A percentile compares a stretch with the other conserved stretches of the same genome.
Evolutionary conservation across 2,113 vertebrate genomes (phyloP).

Genomic region (Marcusenius ussheri): DNA sequence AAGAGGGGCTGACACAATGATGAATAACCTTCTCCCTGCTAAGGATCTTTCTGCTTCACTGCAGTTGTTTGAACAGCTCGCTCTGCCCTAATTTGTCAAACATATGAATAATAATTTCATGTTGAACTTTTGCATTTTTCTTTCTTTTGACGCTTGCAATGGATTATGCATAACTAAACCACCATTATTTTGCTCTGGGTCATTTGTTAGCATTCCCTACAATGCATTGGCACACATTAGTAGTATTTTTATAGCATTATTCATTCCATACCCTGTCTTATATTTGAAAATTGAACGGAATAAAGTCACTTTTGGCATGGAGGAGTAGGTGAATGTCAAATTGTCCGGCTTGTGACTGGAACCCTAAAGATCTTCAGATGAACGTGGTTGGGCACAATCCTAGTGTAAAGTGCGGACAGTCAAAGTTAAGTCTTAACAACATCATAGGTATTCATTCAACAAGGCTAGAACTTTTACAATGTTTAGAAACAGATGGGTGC

Average conservation of each 20-base stretch:
- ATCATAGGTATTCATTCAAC: not conserved
- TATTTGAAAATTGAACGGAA: not conserved
- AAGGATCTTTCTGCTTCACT: constrained; percentile 10
- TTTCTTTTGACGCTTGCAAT: constrained; percentile 36
- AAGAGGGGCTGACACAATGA: constrained; percentile 39
- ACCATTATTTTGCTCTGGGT: constrained; percentile 50
- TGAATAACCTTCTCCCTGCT: constrained; percentile 34
- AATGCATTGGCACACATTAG: not conserved
- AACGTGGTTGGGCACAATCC: not conserved
- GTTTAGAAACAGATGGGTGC: not conserved
- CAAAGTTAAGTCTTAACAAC: not conserved
- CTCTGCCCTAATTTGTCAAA: constrained; percentile 43
- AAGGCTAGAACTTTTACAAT: not conserved
- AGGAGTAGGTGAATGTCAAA: not conserved
- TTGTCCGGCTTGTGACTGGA: not conserved
- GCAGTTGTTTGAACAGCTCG: constrained; percentile 36
- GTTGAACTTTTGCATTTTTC: constrained; percentile 47
- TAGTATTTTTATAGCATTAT: not conserved
- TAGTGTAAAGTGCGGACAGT: not conserved
- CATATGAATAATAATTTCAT: constrained; percentile 55
- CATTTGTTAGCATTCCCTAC: constrained; percentile 43
- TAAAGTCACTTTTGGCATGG: not conserved
- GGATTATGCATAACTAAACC: constrained; percentile 53
- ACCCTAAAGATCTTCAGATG: not conserved
- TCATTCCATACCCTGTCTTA: not conserved